A percentile compares a stretch with the other conserved stretches of the same genome.
These are phyloP conservation scores for Dorcus parallelipipedus DNA, from an alignment of 2,888 invertebrate genomes.

Conservation along the genomic window DNA sequence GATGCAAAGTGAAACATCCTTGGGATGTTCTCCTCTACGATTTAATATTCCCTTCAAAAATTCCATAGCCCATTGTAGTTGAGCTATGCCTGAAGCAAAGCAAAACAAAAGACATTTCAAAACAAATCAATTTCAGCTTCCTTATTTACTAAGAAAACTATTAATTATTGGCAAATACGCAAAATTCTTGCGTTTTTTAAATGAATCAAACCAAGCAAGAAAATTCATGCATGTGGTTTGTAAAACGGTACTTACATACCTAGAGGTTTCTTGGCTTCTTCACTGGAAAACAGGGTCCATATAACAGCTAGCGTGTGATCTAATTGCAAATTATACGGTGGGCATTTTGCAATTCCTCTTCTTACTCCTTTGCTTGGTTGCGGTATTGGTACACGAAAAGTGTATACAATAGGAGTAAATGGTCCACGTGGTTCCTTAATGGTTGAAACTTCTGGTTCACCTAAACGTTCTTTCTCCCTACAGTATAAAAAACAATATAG, in stretches of 20 bases:
- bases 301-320: constrained; percentile 49
- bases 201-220: no score
- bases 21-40: constrained; percentile 39
- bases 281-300: constrained; percentile 44
- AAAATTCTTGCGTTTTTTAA: constrained; percentile 2
- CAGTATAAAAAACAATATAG: no score
- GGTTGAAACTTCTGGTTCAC: not conserved
- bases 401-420: constrained; percentile 38
- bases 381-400: constrained; percentile 37
- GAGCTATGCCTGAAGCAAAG: constrained; percentile 40
- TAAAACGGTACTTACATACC: constrained; percentile 14
- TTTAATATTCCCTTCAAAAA: constrained; percentile 44
- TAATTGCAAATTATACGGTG: constrained; percentile 45
- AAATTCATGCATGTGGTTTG: not conserved
- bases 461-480: not conserved
- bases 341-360: constrained; percentile 35
- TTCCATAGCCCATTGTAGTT: constrained; percentile 48
- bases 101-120: no score
- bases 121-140: no score
- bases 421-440: no score
- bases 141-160: no score
- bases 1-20: constrained; percentile 44
- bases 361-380: constrained; percentile 25
- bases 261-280: constrained; percentile 29
- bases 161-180: not conserved